A percentile compares a stretch with the other conserved stretches of the same genome.
Conservation (phyloP, 2,888 invertebrate species). For the Rugalucina vietnamica region DNA sequence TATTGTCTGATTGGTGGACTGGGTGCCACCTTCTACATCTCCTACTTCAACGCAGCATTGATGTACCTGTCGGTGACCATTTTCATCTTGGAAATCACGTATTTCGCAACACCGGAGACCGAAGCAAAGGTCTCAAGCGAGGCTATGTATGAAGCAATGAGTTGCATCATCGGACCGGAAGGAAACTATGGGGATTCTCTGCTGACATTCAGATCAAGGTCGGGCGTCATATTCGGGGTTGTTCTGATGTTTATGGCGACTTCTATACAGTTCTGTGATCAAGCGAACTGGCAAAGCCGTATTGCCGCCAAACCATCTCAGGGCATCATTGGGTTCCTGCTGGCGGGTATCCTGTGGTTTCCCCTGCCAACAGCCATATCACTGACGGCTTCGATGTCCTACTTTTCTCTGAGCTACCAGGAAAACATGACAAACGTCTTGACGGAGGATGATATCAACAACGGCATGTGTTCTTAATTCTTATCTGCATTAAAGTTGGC, state of each 20-base stretch:
- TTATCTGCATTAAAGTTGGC: no score
- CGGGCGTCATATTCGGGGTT: conserved; percentile 73
- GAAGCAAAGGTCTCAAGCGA: conserved; percentile 54
- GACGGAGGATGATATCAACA: conserved; percentile 53
- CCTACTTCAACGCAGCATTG: conserved; percentile 78
- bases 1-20: conserved; percentile 78
- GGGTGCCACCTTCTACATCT: conserved; percentile 80
- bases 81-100: conserved; percentile 68
- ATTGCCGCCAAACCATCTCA: conserved; percentile 80
- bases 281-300: conserved; percentile 81
- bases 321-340: conserved; percentile 79
- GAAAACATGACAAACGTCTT: conserved; percentile 62
- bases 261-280: conserved; percentile 72
- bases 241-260: conserved; percentile 68
- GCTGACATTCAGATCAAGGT: conserved; percentile 72
- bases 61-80: conserved; percentile 73
- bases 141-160: conserved; percentile 66
- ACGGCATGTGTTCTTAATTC: conserved; percentile 40
- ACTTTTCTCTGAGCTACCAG: conserved; percentile 66
- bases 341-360: conserved; percentile 79
- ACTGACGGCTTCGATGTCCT: conserved; percentile 69
- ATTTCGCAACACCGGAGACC: conserved; percentile 45
- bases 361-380: conserved; percentile 78
- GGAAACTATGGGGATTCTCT: conserved; percentile 71
- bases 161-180: conserved; percentile 68